phyloP scores from a whole-genome alignment of 1,140 invertebrate species.

The Eubasilissa regina region DNA sequence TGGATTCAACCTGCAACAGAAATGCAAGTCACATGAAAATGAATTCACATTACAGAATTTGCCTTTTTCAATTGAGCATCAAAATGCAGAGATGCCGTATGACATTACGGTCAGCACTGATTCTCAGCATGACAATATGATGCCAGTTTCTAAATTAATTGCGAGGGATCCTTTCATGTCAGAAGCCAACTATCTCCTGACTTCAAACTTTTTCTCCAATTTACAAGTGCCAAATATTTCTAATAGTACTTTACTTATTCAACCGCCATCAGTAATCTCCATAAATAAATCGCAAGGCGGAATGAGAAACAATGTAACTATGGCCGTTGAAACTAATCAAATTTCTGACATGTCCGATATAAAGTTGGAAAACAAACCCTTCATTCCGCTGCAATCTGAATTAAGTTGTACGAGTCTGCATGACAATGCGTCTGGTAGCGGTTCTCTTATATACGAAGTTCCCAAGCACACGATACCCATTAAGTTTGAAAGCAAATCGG shows the following conservation, averaged over 20 bases:
- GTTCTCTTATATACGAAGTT: conserved; percentile 42
- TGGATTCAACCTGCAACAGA: conserved; percentile 69
- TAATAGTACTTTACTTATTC: conserved; percentile 11
- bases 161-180: conserved; percentile 37
- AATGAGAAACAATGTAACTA: background rate
- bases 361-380: conserved; percentile 45
- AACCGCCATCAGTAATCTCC: conserved; percentile 5
- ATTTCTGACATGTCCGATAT: conserved; percentile 35
- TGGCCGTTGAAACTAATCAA: conserved; percentile 24
- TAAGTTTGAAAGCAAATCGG: conserved; percentile 49
- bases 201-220: conserved; percentile 42
- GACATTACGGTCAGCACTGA: background rate
- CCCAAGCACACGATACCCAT: conserved; percentile 47
- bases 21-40: conserved; percentile 65
- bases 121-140: conserved; percentile 14
- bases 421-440: conserved; percentile 30
- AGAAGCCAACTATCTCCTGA: conserved; percentile 56
- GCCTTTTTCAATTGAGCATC: background rate
- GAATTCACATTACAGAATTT: conserved; percentile 6
- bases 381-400: conserved; percentile 38
- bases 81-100: conserved; percentile 8
- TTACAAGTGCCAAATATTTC: conserved; percentile 29
- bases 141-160: conserved; percentile 19
- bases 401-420: conserved; percentile 39
- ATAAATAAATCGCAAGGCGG: background rate